Evolutionary conservation across 2,797 vertebrate species (phyloP).

Genomic region (Nannoperca obscura): DNA sequence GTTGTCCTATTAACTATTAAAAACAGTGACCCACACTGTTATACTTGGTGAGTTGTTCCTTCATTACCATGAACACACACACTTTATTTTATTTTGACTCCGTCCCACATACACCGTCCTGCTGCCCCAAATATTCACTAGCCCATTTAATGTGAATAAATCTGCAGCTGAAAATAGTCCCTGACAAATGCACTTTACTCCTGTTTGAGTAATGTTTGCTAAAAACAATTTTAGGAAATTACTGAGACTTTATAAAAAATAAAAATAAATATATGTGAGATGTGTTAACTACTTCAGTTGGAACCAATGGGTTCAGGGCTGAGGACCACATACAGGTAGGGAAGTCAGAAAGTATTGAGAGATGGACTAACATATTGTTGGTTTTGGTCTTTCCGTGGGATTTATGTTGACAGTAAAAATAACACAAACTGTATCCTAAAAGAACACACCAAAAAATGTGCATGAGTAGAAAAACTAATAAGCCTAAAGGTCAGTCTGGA

Average conservation of each 20-base stretch:
- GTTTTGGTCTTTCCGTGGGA: background rate
- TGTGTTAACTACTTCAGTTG: too few species aligned
- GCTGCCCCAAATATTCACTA: background rate
- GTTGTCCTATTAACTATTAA: constrained; percentile 1
- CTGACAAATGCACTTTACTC: background rate
- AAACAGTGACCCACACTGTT: background rate
- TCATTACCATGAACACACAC: background rate
- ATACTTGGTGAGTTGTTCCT: background rate
- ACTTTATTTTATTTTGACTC: background rate
- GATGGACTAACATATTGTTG: background rate
- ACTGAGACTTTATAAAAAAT: background rate
- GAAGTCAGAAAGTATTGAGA: background rate
- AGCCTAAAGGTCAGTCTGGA: background rate
- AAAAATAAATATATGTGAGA: background rate
- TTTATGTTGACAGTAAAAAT: background rate
- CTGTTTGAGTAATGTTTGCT: background rate
- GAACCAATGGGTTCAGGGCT: background rate
- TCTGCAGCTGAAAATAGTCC: background rate
- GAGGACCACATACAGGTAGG: background rate
- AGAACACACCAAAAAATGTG: background rate
- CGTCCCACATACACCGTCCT: background rate
- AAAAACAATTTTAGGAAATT: background rate
- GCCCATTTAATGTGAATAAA: background rate
- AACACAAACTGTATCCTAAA: background rate
- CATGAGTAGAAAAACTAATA: background rate